These are phyloP conservation scores for Laupala kohalensis DNA, from an alignment of 1,140 invertebrate genomes.

Conservation along the genomic window DNA sequence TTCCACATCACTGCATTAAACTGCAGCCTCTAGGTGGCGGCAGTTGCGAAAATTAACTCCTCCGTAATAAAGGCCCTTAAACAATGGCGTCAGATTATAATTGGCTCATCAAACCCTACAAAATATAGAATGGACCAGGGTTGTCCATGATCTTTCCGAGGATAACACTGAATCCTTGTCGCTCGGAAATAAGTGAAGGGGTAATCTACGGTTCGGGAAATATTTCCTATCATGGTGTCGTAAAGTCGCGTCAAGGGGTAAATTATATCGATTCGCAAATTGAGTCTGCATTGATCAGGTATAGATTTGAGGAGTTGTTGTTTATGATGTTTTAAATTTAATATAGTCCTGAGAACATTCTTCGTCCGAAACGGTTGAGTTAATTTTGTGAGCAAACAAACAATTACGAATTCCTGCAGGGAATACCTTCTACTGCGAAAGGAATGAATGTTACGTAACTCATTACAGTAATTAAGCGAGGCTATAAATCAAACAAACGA, in stretches of 20 bases:
- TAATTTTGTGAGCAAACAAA: not conserved
- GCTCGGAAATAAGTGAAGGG: no score
- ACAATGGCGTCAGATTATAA: not conserved
- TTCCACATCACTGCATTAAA: not conserved
- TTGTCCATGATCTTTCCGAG: no score
- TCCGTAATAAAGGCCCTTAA: not conserved
- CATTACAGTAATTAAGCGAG: not conserved
- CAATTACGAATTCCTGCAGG: not conserved
- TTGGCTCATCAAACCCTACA: not conserved
- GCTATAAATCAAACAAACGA: not conserved
- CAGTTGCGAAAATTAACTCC: not conserved
- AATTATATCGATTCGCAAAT: no score
- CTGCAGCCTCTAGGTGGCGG: not conserved
- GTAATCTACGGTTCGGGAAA: no score
- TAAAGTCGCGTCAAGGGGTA: no score
- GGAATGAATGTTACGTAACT: not conserved
- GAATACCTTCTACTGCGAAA: not conserved
- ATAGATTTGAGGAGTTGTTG: no score
- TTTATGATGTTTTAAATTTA: no score
- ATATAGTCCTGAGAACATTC: no score
- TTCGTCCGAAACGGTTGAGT: not conserved
- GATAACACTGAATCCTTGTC: no score
- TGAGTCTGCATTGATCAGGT: no score
- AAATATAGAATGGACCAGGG: not conserved
- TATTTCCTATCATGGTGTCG: no score